phyloP scores from a whole-genome alignment of 2,888 invertebrate genomes.

The Onchidella celtica region DNA sequence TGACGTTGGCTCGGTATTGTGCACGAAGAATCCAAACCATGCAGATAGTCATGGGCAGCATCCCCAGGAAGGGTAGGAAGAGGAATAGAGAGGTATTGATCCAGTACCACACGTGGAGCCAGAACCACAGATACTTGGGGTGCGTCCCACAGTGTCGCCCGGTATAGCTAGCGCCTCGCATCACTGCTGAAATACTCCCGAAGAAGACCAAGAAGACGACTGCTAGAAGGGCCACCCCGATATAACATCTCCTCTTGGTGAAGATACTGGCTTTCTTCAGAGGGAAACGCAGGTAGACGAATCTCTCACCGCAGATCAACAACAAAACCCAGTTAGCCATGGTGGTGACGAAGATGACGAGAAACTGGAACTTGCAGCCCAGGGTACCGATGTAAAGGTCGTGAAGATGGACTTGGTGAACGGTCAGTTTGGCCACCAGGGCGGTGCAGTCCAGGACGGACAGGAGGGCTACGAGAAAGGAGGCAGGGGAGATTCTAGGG shows the following conservation, averaged over 20 bases:
- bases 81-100: conserved; percentile 49
- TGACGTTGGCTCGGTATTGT: conserved; percentile 18
- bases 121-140: conserved; percentile 5
- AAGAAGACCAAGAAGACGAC: neutral
- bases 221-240: neutral
- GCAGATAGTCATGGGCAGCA: conserved; percentile 49
- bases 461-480: conserved; percentile 51
- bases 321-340: conserved; percentile 56
- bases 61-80: conserved; percentile 50
- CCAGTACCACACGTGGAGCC: conserved; percentile 51
- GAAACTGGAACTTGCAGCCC: conserved; percentile 50
- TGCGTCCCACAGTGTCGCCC: neutral
- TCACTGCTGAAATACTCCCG: neutral
- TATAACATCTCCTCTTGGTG: neutral
- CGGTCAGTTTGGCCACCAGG: conserved; percentile 48
- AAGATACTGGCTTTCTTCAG: neutral
- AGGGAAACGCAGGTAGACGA: conserved; percentile 50
- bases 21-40: conserved; percentile 43
- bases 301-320: conserved; percentile 54
- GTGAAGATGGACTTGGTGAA: conserved; percentile 50
- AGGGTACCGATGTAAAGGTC: conserved; percentile 38
- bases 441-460: conserved; percentile 52
- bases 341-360: conserved; percentile 41
- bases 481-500: conserved; percentile 46
- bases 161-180: neutral